A percentile compares a stretch with the other conserved stretches of the same genome.
Conservation (phyloP, 2,113 vertebrate genomes). For the Tursiops truncatus region DNA sequence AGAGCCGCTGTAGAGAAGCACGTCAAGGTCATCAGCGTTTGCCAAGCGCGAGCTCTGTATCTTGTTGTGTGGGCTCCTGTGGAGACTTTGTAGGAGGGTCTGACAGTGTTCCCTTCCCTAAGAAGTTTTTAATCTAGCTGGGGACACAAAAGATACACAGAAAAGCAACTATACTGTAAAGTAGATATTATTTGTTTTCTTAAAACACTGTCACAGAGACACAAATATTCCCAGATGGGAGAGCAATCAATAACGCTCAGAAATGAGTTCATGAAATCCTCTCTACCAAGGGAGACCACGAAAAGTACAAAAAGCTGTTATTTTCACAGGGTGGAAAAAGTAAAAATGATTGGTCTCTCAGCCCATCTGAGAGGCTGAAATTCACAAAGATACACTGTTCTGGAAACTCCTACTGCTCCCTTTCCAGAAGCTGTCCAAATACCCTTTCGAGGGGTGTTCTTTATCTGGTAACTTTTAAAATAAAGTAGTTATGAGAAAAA, state of each 20-base stretch:
- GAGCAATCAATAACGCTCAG: not conserved
- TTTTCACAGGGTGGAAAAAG: not conserved
- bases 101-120: not conserved
- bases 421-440: not conserved
- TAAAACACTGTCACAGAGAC: not conserved
- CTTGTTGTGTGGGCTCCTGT: not conserved
- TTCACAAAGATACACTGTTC: not conserved
- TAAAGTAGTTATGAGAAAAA: not conserved
- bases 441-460: not conserved
- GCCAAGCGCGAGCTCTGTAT: not conserved
- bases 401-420: not conserved
- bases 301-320: not conserved
- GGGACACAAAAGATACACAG: not conserved
- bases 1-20: not conserved
- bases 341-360: not conserved
- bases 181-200: constrained; percentile 1
- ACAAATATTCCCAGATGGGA: not conserved
- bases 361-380: not conserved
- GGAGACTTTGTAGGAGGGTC: not conserved
- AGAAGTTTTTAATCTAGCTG: not conserved
- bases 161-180: not conserved
- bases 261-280: not conserved
- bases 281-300: not conserved
- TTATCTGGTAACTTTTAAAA: not conserved
- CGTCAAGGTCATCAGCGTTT: not conserved